Evolutionary conservation across 2,888 invertebrate genomes (phyloP), one percentile per base, ranked within the genome.

Genomic region (Eulithis prunata): DNA sequence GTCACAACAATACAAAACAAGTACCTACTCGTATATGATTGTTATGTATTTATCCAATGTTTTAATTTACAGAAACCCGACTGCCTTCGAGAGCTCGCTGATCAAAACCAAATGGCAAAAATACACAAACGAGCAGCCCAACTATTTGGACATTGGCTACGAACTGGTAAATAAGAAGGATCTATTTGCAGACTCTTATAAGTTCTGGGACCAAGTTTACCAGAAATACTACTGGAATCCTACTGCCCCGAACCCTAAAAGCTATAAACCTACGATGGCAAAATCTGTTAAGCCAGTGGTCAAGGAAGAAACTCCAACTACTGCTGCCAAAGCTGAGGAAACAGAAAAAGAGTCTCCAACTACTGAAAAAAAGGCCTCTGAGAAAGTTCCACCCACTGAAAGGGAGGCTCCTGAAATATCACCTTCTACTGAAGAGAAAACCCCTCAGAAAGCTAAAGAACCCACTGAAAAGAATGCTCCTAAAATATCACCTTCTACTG

Each of bases 161-260:
- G 80, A 80, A 46, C 70, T 88, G 21, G 76, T 79, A 57, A 77
- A 86, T 69, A 87, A 83, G 62, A 84, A 80, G 41, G 77, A 86
- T 70, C 75, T 87, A 2, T 86, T 90, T 13, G 72, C 70, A 55
- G 80, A 87, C 11, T 80, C 74, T 13, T 90, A 79, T 66, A 68
- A 78, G 8, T 86, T 91, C 60, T 93, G 92, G 92, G 78, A 88
- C 66, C 81, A 79, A 69, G 75, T 86, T 12, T 93, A 93, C 69
- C 77, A 84, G 6, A 88, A 86, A 55, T 77, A 88, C 77, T 85
- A 90, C 59, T 90, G 88, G 89, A 84, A 77, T 41, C 90, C 92
- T 4, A 78, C 70, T 36, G 71, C 84, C 7, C 78, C 78, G 3
- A 57, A 70, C 7, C 66, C 72, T 5, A 67, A 66, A 57, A 57